Evolutionary conservation across 1,140 invertebrate genomes (phyloP), one percentile per base, ranked within the genome.

Genomic region (Listronotus bonariensis): DNA sequence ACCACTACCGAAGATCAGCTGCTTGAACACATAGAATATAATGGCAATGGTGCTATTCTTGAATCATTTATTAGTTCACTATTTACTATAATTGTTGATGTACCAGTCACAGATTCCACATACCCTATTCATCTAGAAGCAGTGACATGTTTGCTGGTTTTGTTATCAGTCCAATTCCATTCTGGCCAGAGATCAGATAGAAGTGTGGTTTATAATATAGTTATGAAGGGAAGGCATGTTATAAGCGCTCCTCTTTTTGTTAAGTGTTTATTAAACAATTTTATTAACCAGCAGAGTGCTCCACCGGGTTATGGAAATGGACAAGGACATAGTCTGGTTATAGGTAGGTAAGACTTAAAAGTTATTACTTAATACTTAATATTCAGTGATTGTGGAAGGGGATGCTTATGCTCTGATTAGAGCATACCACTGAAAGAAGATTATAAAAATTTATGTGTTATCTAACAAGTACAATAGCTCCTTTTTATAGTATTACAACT

Each of bases 91-190:
- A 81, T 95, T 18, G 88, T 90, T 11, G 89, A 92, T 80, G 85
- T 93, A 31, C 90, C 90, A 31, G 82, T 93, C 31, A 86, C 92
- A 66, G 91, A 93, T 76, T 89, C 89, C 70, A 97, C 95, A 31
- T 96, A 96, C 80, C 86, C 89, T 41, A 81, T 97, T 36, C 94
- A 95, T 71, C 78, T 93, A 65, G 95, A 98, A 79, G 89, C 92
- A 36, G 86, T 96, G 41, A 96, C 96, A 77, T 90, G 88, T 34
- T 77, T 97, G 17, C 81, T 97, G 5, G 88, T 95, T 0, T 78
- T 97, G 15, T 83, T 97, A 64, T 96, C 94, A 0, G 88, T 94
- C 45, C 93, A 96, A 80, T 85, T 97, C 80, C 96, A 93, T 72
- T 87, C 88, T 9, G 87, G 87, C 75, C 83, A 82, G 64, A 85